Evolutionary conservation across 1,140 invertebrate species (phyloP), one percentile per base, ranked within the genome.

Genomic region (Achatina immaculata): DNA sequence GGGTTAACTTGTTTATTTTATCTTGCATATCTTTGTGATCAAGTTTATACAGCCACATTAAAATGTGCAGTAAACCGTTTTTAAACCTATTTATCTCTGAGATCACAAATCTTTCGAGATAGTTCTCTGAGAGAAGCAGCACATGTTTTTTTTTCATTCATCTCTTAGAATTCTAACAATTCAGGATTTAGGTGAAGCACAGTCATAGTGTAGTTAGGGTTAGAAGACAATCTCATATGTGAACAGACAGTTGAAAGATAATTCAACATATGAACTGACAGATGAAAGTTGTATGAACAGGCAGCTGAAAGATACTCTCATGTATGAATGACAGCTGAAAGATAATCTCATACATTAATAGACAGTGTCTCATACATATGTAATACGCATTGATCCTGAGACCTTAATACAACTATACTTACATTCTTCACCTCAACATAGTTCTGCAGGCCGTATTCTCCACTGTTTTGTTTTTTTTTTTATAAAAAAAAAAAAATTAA

Each of bases 371-470:
- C 31, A 65, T 19, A 14, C 21, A 1, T n/a, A n/a, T n/a, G 11
- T 31, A 0, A 19, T 38, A 55, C 21, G 9, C 24, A 28, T 36
- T 1, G 42, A 16, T 71, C 42, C 31, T 48, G 48, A 62, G 2
- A 28, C 6, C 2, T 24, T 55, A 16, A 42, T n/a, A 45, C 19
- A 21, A 31, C 14, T 68, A 24, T 93, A 36, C 94, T 94, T 77
- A 98, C 96, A 83, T 94, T 95, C 92, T 99, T 99, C 0, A 98
- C 95, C 93, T 98, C 97, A 1, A 95, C 96, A 90, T 98, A 99
- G 83, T 95, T 95, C 75, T 95, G 90, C 36, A 99, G 91, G 28
- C 96, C 96, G 90, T 98, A 97, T 87, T 95, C 94, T 71, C 96
- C 96, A 84, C 94, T 94, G 86, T 83, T 93, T 93, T 84, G 76